Base-by-base conservation (phyloP, 2,797 vertebrate species). In the Fringilla coelebs region DNA sequence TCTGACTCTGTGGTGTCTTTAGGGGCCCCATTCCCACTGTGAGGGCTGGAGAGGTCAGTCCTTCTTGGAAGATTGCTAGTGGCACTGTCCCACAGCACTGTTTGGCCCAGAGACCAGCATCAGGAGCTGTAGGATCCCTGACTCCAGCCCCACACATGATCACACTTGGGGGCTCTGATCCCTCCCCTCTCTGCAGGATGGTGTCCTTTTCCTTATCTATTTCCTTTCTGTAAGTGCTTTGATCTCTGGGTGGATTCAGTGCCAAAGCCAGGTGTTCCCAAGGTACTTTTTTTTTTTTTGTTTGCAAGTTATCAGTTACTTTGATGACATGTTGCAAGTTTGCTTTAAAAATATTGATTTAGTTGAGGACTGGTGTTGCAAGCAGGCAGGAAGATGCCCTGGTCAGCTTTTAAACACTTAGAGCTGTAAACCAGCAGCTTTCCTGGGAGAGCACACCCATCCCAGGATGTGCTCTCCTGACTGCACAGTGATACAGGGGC, bases 31-130 rank as follows among this genome's bases (percentile, higher is more conserved):
- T 28, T 74, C n/a, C 21, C 21, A 40, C 17, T 48, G 13, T 9
- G 19, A 83, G 40, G 18, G 13, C 31, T 72, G 29, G 26, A 31
- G 34, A 65, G 4, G 11, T 61, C 0, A 0, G 11, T 82, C 5
- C 10, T 58, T 60, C 51, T 32, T 17, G 25, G 43, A 46, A 61
- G 16, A 61, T 15, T 22, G 11, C 7, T 49, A 9, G 13, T 61
- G 72, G 32, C 21, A 20, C 41, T 43, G 18, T 43, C 41, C 41
- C 18, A 43, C 41, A 43, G 18, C 41, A 43, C 38, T 1, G 4
- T 36, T 55, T 2, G 1, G 18, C 52, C 79, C 49, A 68, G 52
- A 60, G 34, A 18, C 24, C 28, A 26, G 11, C n/a, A 34, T 62
- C 32, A 65, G 88, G 49, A 94, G 31, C 24, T 57, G 26, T 34